phyloP scores from a whole-genome alignment of 2,888 invertebrate species.

The Lepidochrysops patricia region DNA sequence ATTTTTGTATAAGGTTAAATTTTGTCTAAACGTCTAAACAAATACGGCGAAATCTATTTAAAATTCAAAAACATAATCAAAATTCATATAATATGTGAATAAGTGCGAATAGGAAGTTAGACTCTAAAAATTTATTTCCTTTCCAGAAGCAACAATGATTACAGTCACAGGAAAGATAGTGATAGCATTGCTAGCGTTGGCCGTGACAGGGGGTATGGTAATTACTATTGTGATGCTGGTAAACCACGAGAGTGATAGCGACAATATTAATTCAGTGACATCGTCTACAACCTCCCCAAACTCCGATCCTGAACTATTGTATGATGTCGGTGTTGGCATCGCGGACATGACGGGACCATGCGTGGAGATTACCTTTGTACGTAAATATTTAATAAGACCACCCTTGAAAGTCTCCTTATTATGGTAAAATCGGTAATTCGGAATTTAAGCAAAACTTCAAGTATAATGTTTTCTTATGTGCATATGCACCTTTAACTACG shows the following conservation, averaged over 20 bases:
- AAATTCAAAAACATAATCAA: no score
- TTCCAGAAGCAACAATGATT: conserved; percentile 1
- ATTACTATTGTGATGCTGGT: conserved; percentile 41
- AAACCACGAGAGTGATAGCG: conserved; percentile 22
- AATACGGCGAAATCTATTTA: no score
- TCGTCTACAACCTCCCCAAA: conserved; percentile 8
- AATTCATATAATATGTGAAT: no score
- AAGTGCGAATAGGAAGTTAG: no score
- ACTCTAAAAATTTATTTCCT: no score
- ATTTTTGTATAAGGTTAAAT: no score
- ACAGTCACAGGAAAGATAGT: conserved; percentile 43
- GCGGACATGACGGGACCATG: conserved; percentile 94
- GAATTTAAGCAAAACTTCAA: no score
- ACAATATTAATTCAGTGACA: conserved; percentile 8
- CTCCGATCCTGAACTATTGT: conserved; percentile 26
- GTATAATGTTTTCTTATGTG: not conserved
- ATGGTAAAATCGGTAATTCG: no score
- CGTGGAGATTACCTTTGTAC: conserved; percentile 93
- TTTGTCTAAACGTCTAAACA: no score
- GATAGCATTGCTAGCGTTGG: conserved; percentile 35
- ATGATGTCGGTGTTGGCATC: conserved; percentile 85
- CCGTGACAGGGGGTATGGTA: conserved; percentile 44
- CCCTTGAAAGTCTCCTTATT: no score
- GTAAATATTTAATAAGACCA: conserved; percentile 53
- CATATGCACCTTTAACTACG: not conserved